phyloP scores from a whole-genome alignment of 2,113 vertebrate species.

The Cepphus grylle region DNA sequence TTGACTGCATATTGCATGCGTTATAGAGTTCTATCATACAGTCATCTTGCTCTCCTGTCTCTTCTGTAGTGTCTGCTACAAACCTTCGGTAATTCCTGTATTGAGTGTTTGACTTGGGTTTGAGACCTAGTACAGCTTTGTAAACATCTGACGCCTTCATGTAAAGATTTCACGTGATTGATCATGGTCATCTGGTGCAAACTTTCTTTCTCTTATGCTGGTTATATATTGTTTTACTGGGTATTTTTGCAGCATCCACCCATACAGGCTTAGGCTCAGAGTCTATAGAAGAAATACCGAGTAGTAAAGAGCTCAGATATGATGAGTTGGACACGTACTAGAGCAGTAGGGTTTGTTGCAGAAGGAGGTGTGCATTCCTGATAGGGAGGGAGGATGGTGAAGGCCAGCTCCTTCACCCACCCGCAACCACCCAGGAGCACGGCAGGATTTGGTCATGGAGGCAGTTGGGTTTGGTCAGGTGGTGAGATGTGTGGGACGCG shows the following conservation, averaged over 20 bases:
- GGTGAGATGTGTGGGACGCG: not conserved
- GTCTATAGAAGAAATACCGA: not conserved
- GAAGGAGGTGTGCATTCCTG: not conserved
- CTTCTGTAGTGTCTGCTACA: not conserved
- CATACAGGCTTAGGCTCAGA: not conserved
- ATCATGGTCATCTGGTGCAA: not conserved
- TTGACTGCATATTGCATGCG: not conserved
- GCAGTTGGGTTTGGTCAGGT: not conserved
- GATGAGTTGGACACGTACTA: not conserved
- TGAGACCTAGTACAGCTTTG: not conserved
- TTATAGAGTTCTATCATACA: fast-evolving
- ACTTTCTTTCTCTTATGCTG: not conserved
- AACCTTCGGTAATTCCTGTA: not conserved
- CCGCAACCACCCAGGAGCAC: fast-evolving
- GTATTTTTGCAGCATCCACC: not conserved
- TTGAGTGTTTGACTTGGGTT: not conserved
- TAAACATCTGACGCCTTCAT: not conserved
- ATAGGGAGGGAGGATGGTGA: not conserved
- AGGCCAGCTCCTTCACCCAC: not conserved
- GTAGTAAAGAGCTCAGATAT: not conserved
- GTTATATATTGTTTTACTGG: fast-evolving
- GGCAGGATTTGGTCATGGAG: not conserved
- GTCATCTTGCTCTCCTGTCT: not conserved
- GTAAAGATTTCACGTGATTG: not conserved
- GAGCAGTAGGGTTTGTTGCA: not conserved